Percentiles rank a stretch among this genome's conserved stretches.
These are phyloP conservation scores for Heliconius nattereri DNA, from an alignment of 1,140 invertebrate species.

Conservation along the genomic window DNA sequence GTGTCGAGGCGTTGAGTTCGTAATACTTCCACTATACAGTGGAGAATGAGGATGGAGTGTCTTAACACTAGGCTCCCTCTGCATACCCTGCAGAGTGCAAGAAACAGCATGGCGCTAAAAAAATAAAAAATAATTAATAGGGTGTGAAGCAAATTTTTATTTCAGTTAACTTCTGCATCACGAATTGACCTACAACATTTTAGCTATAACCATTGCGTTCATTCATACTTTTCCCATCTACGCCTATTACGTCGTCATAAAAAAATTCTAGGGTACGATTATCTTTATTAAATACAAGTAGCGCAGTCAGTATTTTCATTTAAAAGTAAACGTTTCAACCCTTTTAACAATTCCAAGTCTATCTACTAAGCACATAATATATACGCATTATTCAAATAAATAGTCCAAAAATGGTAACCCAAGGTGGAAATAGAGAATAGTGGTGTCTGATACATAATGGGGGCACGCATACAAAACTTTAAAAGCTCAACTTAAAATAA, in stretches of 20 bases:
- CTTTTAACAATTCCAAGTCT: background rate
- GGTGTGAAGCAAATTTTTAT: background rate
- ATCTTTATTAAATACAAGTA: background rate
- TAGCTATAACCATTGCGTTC: background rate
- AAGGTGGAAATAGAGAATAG: slow-evolving; percentile 34
- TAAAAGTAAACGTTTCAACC: too few species aligned
- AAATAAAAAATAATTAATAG: too few species aligned
- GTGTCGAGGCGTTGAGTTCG: background rate
- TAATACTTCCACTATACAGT: background rate
- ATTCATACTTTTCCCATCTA: background rate
- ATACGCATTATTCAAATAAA: background rate
- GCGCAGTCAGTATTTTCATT: too few species aligned
- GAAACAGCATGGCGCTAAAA: background rate
- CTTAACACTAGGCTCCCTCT: background rate
- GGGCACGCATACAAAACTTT: slow-evolving; percentile 28
- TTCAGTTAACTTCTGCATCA: too few species aligned
- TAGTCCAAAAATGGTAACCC: slow-evolving; percentile 19
- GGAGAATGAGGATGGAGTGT: background rate
- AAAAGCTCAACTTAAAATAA: slow-evolving; percentile 14
- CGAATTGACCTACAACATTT: too few species aligned
- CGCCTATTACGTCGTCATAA: background rate
- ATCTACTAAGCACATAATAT: background rate
- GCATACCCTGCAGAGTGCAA: background rate
- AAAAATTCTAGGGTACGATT: background rate
- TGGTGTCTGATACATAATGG: slow-evolving; percentile 28